Percentiles rank a stretch among this genome's conserved stretches.
phyloP scores from a whole-genome alignment of 2,888 invertebrate genomes.

The Sarcophaga rosellei region DNA sequence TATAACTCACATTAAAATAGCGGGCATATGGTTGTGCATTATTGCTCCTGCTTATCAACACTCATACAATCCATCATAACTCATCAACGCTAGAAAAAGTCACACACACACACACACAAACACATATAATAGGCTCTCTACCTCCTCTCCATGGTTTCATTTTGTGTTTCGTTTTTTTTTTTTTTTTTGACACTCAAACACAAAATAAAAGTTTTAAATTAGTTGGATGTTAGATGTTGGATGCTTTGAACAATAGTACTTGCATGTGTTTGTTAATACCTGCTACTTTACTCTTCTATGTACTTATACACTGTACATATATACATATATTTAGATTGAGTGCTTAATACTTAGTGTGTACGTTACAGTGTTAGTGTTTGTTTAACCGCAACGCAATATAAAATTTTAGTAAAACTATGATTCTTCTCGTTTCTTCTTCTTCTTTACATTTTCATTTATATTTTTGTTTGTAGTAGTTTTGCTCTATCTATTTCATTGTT shows the following conservation, averaged over 20 bases:
- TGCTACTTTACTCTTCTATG: not conserved
- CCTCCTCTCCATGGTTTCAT: not conserved
- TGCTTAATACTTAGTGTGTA: slow-evolving; percentile 1
- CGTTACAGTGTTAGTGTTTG: not conserved
- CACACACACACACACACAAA: slow-evolving; percentile 1
- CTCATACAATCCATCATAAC: slow-evolving; percentile 17
- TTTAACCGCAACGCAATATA: slow-evolving; percentile 11
- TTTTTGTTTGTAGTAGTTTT: too few species aligned
- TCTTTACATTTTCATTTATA: too few species aligned
- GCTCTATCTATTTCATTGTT: too few species aligned
- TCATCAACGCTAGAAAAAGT: too few species aligned
- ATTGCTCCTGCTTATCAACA: slow-evolving; percentile 9
- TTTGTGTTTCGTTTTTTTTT: not conserved
- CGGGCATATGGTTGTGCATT: not conserved
- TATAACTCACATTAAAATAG: too few species aligned
- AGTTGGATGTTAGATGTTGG: not conserved
- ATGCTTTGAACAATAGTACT: slow-evolving; percentile 1
- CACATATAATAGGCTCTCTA: not conserved
- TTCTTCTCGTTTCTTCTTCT: too few species aligned
- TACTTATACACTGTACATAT: not conserved
- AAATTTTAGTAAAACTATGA: not conserved
- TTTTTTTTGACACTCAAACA: slow-evolving; percentile 12
- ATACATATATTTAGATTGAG: not conserved
- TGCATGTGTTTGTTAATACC: slow-evolving; percentile 10
- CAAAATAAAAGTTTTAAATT: slow-evolving; percentile 29